Evolutionary conservation across 2,797 vertebrate species (phyloP).

Genomic region (Helostoma temminkii): DNA sequence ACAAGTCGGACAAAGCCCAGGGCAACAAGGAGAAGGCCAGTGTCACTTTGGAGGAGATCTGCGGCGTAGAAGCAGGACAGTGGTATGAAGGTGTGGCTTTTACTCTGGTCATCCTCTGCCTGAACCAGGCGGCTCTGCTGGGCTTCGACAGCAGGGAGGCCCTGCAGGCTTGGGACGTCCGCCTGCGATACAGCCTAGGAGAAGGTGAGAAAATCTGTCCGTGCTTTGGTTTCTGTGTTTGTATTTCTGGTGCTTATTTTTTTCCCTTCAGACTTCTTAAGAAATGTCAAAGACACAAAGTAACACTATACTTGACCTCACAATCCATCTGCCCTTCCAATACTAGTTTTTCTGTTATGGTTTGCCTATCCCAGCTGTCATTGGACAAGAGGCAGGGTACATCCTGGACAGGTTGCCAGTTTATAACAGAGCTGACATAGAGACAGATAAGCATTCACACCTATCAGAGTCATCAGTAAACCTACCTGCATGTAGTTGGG

Average conservation of each 20-base stretch:
- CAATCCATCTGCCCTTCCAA: no score
- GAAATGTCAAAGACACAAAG: not conserved
- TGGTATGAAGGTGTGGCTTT: constrained; percentile 89
- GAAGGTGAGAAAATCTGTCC: constrained; percentile 85
- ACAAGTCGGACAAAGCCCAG: constrained; percentile 85
- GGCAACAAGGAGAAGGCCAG: constrained; percentile 89
- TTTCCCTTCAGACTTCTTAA: not conserved
- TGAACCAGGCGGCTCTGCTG: constrained; percentile 90
- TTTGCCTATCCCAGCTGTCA: no score
- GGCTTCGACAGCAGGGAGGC: constrained; percentile 93
- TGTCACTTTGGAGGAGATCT: constrained; percentile 94
- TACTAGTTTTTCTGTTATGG: no score
- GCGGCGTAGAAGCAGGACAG: constrained; percentile 91
- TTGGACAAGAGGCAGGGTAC: no score
- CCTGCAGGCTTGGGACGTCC: constrained; percentile 92
- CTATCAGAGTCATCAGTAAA: no score
- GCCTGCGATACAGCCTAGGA: constrained; percentile 91
- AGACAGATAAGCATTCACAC: no score
- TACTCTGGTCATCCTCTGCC: constrained; percentile 90
- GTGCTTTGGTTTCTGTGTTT: not conserved
- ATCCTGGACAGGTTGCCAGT: no score
- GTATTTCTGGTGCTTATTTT: not conserved
- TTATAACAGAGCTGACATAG: no score
- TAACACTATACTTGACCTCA: not conserved
- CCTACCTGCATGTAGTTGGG: no score